Percentiles rank a stretch among this genome's conserved stretches.
Evolutionary conservation across 2,888 invertebrate species (phyloP).

Genomic region (Eupithecia inturbata): DNA sequence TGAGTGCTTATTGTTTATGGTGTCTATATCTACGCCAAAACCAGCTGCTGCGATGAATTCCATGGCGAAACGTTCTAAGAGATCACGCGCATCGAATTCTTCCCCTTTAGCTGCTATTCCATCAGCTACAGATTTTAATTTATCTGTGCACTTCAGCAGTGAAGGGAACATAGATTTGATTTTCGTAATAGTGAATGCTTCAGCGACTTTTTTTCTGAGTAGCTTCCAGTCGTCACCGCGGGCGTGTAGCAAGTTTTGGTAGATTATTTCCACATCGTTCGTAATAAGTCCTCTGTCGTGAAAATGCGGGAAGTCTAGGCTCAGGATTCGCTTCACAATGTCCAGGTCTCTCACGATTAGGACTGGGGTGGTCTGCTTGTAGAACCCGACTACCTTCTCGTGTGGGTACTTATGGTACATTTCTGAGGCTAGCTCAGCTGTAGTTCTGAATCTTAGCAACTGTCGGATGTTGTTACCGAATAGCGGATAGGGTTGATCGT

Average conservation of each 20-base stretch:
- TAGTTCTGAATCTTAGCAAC: neutral
- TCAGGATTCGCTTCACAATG: constrained; percentile 10
- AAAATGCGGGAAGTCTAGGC: constrained; percentile 14
- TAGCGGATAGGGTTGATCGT: constrained; percentile 5
- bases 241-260: constrained; percentile 5
- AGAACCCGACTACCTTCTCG: constrained; percentile 14
- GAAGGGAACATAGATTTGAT: constrained; percentile 13
- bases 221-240: constrained; percentile 14
- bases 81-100: constrained; percentile 5
- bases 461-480: constrained; percentile 17
- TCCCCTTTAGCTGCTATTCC: neutral
- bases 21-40: constrained; percentile 10
- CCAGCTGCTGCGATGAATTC: constrained; percentile 9
- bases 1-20: constrained; percentile 9
- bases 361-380: constrained; percentile 7
- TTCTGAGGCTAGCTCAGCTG: constrained; percentile 3
- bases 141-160: constrained; percentile 4
- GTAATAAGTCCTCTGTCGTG: constrained; percentile 12
- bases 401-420: constrained; percentile 12
- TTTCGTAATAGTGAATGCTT: constrained; percentile 7
- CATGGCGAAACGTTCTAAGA: constrained; percentile 7
- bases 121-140: neutral
- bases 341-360: constrained; percentile 13
- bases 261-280: constrained; percentile 7
- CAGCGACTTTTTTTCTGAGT: neutral